A percentile compares a stretch with the other conserved stretches of the same genome.
These are phyloP conservation scores for Thamnophis elegans DNA, from an alignment of 2,797 vertebrate genomes.

Conservation along the genomic window DNA sequence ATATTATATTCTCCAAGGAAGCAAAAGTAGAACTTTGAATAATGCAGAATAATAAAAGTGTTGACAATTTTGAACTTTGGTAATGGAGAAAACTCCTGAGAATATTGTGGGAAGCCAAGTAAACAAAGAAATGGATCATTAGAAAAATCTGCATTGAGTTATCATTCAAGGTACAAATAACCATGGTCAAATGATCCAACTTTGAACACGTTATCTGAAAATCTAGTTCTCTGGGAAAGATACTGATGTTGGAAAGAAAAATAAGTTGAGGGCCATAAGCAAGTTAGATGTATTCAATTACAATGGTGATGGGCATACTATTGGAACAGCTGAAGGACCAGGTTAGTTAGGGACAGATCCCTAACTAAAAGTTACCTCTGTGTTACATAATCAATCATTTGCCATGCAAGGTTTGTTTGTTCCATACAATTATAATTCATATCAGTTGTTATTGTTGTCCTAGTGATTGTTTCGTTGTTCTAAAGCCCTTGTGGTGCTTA, in stretches of 20 bases:
- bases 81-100: not conserved
- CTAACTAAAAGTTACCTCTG: not conserved
- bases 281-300: not conserved
- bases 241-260: not conserved
- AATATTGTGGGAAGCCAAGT: not conserved
- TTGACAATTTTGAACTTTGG: not conserved
- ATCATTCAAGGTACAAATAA: not conserved
- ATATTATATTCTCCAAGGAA: not conserved
- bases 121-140: not conserved
- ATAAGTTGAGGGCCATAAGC: not conserved
- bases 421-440: not conserved
- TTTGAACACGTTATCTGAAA: not conserved
- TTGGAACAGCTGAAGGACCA: not conserved
- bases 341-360: not conserved
- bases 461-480: not conserved
- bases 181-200: not conserved
- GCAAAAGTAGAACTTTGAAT: not conserved
- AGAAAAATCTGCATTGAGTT: not conserved
- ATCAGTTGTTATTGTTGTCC: not conserved
- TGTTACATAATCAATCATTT: not conserved
- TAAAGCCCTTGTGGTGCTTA: not conserved
- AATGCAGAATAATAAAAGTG: not conserved
- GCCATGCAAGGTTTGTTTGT: not conserved
- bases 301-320: not conserved
- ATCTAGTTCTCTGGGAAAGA: not conserved